These are phyloP conservation scores for Chelonus formosanus DNA, from an alignment of 2,888 invertebrate genomes.

Conservation along the genomic window DNA sequence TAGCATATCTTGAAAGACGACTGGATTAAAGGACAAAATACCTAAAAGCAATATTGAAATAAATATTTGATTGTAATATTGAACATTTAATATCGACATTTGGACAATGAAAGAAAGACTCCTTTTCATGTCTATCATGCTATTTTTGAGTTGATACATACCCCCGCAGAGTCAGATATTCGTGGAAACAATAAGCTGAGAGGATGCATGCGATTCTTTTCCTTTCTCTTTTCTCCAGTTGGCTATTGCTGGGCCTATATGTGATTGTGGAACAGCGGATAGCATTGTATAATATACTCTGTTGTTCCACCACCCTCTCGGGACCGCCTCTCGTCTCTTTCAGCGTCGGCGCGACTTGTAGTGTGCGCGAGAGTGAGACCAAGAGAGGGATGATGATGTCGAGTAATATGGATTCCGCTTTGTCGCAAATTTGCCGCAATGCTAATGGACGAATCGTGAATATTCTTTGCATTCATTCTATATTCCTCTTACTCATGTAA, in stretches of 20 bases:
- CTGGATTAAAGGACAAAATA: no score
- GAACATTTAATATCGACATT: no score
- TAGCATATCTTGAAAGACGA: no score
- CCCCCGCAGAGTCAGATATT: slow-evolving; percentile 50
- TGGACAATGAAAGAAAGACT: no score
- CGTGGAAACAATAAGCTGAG: slow-evolving; percentile 61
- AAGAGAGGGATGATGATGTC: slow-evolving; percentile 27
- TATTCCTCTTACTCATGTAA: neutral
- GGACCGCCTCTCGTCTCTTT: slow-evolving; percentile 39
- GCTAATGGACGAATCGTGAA: slow-evolving; percentile 50
- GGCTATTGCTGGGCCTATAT: slow-evolving; percentile 45
- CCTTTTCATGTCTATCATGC: neutral
- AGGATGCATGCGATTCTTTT: slow-evolving; percentile 38
- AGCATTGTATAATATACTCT: slow-evolving; percentile 63
- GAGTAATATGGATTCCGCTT: slow-evolving; percentile 48
- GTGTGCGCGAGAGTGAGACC: slow-evolving; percentile 32
- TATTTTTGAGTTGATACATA: slow-evolving; percentile 17
- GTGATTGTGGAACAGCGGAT: slow-evolving; percentile 61
- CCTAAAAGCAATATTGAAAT: neutral
- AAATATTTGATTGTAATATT: no score
- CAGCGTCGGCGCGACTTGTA: slow-evolving; percentile 35
- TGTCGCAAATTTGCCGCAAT: slow-evolving; percentile 54
- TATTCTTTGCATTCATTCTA: slow-evolving; percentile 24
- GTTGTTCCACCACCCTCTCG: slow-evolving; percentile 51
- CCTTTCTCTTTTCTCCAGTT: slow-evolving; percentile 28